Evolutionary conservation across 2,888 invertebrate genomes (phyloP), one percentile per base, ranked within the genome.

Genomic region (Dynastes grantii): DNA sequence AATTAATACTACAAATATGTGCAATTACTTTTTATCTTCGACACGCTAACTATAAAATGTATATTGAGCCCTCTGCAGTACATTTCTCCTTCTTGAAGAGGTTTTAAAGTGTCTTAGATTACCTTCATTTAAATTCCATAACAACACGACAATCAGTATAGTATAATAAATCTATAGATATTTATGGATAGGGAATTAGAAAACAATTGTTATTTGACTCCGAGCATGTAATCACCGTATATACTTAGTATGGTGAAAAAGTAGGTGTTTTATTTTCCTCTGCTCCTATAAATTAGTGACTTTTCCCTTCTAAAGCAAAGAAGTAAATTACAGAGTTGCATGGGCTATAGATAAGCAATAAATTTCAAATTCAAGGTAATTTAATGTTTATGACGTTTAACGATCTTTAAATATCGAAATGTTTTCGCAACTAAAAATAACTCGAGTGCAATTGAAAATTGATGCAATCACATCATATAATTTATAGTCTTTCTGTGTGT

Each of bases 171-270:
- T 51, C 51, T 51, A 51, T 13, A n/a, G n/a, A 51, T 51, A 51
- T 51, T 51, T 51, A 51, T n/a, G 51, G 51, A 51, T 2, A 51
- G 51, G 51, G n/a, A 51, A 51, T n/a, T 13, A 51, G n/a, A 51
- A 51, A 51, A 51, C 51, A 51, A 51, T 51, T n/a, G 51, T n/a
- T 51, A 51, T 51, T 51, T n/a, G n/a, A 51, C 16, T 53, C 16
- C 53, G 16, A 16, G 51, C 51, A 51, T 1, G 13, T 53, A 53
- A 16, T 53, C 53, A 16, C 16, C n/a, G 53, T 53, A 13, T 51
- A 5, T 16, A 53, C 16, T 53, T 53, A 16, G 13, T 13, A 13
- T 16, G 53, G 13, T 13, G 16, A 16, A 53, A 53, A 53, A 53
- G 53, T 53, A 53, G 13, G 16, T 53, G 16, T 53, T 53, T 53